phyloP scores from a whole-genome alignment of 1,140 invertebrate species.

The Eriocheir sinensis region DNA sequence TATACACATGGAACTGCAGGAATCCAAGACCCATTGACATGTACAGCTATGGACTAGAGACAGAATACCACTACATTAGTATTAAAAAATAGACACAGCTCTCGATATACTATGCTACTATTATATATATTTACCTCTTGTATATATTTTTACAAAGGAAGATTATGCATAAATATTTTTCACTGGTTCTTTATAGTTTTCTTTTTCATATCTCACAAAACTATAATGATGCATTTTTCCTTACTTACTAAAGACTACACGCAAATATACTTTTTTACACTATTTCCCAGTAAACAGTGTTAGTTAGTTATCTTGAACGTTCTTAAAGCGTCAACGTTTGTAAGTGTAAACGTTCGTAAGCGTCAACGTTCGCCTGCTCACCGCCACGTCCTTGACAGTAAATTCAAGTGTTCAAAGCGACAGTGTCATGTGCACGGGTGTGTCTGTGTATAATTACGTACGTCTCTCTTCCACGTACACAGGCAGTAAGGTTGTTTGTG shows the following conservation, averaged over 20 bases:
- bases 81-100: conserved; percentile 9
- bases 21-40: conserved; percentile 1
- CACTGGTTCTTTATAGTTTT: not conserved
- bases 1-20: conserved; percentile 12
- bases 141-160: not conserved
- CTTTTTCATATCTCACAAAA: not conserved
- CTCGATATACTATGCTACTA: conserved; percentile 24
- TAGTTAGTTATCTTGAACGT: too few relatives aligned
- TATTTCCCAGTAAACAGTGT: too few relatives aligned
- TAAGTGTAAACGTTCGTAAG: too few relatives aligned
- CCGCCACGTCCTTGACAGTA: too few relatives aligned
- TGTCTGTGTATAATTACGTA: too few relatives aligned
- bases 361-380: too few relatives aligned
- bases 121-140: not conserved
- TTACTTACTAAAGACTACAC: not conserved
- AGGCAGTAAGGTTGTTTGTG: too few relatives aligned
- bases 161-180: conserved; percentile 27
- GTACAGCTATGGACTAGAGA: not conserved
- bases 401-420: too few relatives aligned
- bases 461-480: too few relatives aligned
- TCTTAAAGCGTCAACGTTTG: too few relatives aligned
- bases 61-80: not conserved
- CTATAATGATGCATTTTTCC: conserved; percentile 13
- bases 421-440: too few relatives aligned
- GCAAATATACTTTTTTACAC: not conserved